Evolutionary conservation across 2,113 vertebrate species (phyloP).

Genomic region (Syngnathus typhle): DNA sequence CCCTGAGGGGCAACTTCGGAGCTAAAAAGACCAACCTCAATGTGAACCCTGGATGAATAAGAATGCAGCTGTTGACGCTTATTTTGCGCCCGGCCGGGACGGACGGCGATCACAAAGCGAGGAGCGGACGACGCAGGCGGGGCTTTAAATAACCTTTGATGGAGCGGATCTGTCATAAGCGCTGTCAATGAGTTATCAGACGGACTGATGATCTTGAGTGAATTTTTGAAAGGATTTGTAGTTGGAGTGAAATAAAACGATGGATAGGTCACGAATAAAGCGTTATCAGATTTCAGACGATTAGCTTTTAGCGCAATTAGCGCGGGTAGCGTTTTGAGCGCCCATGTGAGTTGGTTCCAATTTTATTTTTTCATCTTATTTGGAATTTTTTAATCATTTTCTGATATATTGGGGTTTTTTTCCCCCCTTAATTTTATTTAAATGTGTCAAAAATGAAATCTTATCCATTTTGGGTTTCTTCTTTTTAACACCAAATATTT

Average conservation of each 20-base stretch:
- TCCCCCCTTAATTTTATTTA: too few species aligned
- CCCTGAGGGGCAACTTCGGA: conserved; percentile 24
- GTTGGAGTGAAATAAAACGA: background rate
- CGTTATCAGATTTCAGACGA: background rate
- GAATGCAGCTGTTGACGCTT: conserved; percentile 41
- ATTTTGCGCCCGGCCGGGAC: conserved; percentile 31
- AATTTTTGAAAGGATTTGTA: conserved; percentile 40
- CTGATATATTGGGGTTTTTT: too few species aligned
- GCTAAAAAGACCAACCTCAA: conserved; percentile 27
- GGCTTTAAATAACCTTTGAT: conserved; percentile 45
- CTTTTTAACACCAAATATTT: too few species aligned
- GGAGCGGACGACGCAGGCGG: conserved; percentile 7
- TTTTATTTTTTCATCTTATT: too few species aligned
- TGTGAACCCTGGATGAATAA: conserved; percentile 44
- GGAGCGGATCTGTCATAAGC: conserved; percentile 40
- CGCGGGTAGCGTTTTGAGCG: background rate
- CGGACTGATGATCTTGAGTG: conserved; percentile 33
- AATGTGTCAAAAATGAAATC: too few species aligned
- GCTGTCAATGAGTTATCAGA: conserved; percentile 67
- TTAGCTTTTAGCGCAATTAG: background rate
- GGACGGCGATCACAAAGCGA: conserved; percentile 18
- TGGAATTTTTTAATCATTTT: too few species aligned
- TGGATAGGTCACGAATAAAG: background rate
- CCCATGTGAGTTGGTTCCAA: background rate
- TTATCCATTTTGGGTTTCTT: too few species aligned